Percentiles rank a stretch among this genome's conserved stretches.
Conservation (phyloP, 2,888 invertebrate genomes). For the Caenorhabditis sp. region DNA sequence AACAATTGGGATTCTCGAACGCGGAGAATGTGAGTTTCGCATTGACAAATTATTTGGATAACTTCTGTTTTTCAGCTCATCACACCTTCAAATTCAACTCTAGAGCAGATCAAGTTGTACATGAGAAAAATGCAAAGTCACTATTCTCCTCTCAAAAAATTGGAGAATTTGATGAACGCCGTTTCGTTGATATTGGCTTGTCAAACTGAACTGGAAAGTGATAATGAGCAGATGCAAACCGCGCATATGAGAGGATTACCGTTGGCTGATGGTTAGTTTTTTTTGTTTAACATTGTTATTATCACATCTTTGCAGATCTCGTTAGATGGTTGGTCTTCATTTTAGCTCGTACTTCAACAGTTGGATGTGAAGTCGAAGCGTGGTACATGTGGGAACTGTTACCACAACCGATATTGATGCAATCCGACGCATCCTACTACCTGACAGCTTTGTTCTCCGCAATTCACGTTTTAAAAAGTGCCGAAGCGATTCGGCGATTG, state of each 20-base stretch:
- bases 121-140: slow-evolving; percentile 86
- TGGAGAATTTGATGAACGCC: slow-evolving; percentile 79
- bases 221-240: slow-evolving; percentile 15
- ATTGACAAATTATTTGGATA: background rate
- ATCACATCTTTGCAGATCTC: slow-evolving; percentile 79
- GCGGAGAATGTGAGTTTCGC: slow-evolving; percentile 17
- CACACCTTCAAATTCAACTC: slow-evolving; percentile 69
- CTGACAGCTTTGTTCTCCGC: slow-evolving; percentile 91
- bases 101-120: slow-evolving; percentile 79
- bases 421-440: slow-evolving; percentile 91
- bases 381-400: slow-evolving; percentile 93
- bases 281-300: background rate
- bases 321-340: slow-evolving; percentile 90
- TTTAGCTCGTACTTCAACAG: slow-evolving; percentile 85
- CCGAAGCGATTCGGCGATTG: slow-evolving; percentile 70
- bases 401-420: slow-evolving; percentile 80
- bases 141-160: slow-evolving; percentile 89
- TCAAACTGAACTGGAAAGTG: slow-evolving; percentile 32
- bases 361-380: slow-evolving; percentile 91
- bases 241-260: slow-evolving; percentile 27
- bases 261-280: slow-evolving; percentile 46
- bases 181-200: slow-evolving; percentile 33
- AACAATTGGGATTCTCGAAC: slow-evolving; percentile 73
- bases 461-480: slow-evolving; percentile 84
- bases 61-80: slow-evolving; percentile 21